phyloP scores from a whole-genome alignment of 2,113 vertebrate species.

The Dasyurus viverrinus region DNA sequence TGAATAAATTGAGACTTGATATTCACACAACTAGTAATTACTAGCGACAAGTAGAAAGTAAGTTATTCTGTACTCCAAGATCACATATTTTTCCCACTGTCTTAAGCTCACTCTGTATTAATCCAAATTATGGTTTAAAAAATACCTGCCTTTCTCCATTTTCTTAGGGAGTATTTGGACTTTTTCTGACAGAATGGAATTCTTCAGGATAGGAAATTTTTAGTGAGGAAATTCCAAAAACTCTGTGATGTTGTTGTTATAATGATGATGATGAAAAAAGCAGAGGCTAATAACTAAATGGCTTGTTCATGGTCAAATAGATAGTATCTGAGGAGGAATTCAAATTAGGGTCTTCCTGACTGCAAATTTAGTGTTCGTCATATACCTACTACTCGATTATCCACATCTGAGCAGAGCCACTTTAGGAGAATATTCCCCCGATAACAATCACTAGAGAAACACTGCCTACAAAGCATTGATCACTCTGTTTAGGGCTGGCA shows the following conservation, averaged over 20 bases:
- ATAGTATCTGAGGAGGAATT: background rate
- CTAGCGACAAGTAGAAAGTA: background rate
- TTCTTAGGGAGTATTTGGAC: background rate
- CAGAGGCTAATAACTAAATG: background rate
- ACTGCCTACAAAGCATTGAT: background rate
- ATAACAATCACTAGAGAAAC: background rate
- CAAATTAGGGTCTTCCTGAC: background rate
- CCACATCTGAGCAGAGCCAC: background rate
- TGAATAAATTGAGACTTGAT: background rate
- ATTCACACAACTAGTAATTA: background rate
- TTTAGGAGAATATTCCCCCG: background rate
- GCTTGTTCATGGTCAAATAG: no score
- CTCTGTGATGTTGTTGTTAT: background rate
- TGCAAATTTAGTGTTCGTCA: background rate
- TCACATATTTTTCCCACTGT: background rate
- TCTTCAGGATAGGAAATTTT: background rate
- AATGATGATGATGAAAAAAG: background rate
- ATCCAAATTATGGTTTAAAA: background rate
- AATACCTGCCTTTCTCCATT: background rate
- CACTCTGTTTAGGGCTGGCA: background rate
- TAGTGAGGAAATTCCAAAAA: background rate
- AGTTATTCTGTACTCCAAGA: background rate
- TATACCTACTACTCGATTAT: background rate
- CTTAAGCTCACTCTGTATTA: background rate
- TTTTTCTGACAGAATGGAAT: background rate